Evolutionary conservation across 2,113 vertebrate genomes (phyloP).

Genomic region (Colinus virginianus): DNA sequence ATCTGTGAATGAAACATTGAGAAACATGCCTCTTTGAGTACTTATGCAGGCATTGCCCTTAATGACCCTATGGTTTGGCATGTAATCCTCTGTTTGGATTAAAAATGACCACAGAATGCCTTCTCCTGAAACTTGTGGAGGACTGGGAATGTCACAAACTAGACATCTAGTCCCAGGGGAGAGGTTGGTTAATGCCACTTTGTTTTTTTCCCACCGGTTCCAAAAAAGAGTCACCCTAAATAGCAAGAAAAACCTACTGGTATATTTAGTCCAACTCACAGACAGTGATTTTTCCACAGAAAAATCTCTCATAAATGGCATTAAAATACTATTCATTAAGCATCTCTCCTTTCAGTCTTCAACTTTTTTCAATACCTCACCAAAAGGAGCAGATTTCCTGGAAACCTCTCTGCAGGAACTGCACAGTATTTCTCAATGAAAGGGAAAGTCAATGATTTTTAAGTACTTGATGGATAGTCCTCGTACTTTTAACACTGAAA

Average conservation of each 20-base stretch:
- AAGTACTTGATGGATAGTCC: conserved; percentile 33
- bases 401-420: conserved; percentile 48
- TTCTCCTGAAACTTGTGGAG: conserved; percentile 45
- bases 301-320: conserved; percentile 25
- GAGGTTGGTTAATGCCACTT: conserved; percentile 55
- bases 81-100: conserved; percentile 30
- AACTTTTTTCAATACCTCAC: conserved; percentile 51
- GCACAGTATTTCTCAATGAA: conserved; percentile 14
- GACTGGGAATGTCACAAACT: conserved; percentile 52
- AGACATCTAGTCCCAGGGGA: conserved; percentile 47
- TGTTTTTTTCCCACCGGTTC: conserved; percentile 61
- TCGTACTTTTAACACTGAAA: conserved; percentile 34
- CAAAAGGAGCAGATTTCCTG: conserved; percentile 46
- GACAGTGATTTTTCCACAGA: conserved; percentile 43
- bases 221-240: conserved; percentile 55
- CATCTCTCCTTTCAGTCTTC: conserved; percentile 27
- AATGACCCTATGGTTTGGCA: conserved; percentile 49
- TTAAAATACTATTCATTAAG: conserved; percentile 43
- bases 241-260: conserved; percentile 26
- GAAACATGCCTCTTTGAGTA: conserved; percentile 34
- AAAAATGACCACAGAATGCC: conserved; percentile 58
- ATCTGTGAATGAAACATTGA: conserved; percentile 79
- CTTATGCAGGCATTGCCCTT: conserved; percentile 43
- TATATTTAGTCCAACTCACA: conserved; percentile 56
- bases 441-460: conserved; percentile 54